Conservation (phyloP, 2,113 vertebrate genomes). For the Syrrhaptes paradoxus region DNA sequence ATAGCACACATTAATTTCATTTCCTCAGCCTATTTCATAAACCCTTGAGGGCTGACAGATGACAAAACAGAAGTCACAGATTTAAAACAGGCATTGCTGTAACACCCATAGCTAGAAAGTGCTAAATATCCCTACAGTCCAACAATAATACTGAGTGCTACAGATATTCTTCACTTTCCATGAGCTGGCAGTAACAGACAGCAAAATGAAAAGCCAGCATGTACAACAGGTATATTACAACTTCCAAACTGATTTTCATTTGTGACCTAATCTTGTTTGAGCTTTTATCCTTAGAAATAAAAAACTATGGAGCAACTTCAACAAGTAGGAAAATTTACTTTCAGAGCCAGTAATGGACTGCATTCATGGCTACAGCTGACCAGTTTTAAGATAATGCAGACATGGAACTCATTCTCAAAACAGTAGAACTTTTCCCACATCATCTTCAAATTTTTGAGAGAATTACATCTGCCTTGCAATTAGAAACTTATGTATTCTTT, state of each 20-base stretch:
- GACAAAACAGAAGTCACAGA: not conserved
- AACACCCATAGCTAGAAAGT: not conserved
- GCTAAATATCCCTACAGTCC: not conserved
- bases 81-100: not conserved
- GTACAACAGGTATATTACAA: not conserved
- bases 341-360: not conserved
- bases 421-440: not conserved
- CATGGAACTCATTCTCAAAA: not conserved
- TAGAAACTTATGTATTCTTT: not conserved
- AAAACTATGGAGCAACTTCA: not conserved
- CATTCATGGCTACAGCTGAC: not conserved
- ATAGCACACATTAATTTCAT: not conserved
- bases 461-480: not conserved
- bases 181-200: not conserved
- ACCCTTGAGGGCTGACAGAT: not conserved
- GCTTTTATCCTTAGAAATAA: not conserved
- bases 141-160: not conserved
- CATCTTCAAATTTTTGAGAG: not conserved
- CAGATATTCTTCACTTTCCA: not conserved
- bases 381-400: not conserved
- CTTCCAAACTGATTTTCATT: not conserved
- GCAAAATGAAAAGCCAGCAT: not conserved
- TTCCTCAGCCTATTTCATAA: not conserved
- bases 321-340: not conserved
- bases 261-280: not conserved